phyloP scores from a whole-genome alignment of 2,113 vertebrate species.

The Cyrtonyx montezumae region DNA sequence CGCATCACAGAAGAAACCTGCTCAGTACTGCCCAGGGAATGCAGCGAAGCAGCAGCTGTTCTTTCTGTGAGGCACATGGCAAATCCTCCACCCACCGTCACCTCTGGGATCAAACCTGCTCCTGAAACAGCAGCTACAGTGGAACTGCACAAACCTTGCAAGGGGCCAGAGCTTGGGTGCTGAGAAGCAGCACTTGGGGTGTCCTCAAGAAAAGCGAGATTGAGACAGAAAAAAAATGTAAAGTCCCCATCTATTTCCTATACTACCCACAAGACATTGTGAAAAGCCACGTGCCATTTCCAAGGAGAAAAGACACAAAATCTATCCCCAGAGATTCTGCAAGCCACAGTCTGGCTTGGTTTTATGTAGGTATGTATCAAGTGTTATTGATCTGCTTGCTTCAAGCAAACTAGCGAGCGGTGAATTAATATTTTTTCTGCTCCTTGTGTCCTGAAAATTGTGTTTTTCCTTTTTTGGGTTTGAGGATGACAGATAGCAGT shows the following conservation, averaged over 20 bases:
- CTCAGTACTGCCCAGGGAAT: neutral
- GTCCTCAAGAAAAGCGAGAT: neutral
- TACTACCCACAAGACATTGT: neutral
- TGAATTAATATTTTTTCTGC: neutral
- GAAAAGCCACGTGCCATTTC: conserved; percentile 1
- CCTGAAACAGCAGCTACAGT: neutral
- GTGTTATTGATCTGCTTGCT: neutral
- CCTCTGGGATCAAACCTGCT: neutral
- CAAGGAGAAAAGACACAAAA: conserved; percentile 6
- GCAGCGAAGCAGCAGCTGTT: neutral
- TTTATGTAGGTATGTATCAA: conserved; percentile 14
- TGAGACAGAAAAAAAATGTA: neutral
- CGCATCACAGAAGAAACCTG: neutral
- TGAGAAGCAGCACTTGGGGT: neutral
- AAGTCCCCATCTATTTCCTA: neutral
- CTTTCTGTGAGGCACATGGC: neutral
- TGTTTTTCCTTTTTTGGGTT: neutral
- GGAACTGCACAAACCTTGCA: neutral
- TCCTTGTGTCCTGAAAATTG: neutral
- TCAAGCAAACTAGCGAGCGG: neutral
- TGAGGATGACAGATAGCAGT: neutral
- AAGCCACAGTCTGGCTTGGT: neutral
- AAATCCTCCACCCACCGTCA: neutral
- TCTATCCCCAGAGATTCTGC: neutral
- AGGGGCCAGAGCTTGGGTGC: neutral